These are phyloP conservation scores for Liodrosophila aerea DNA, from an alignment of 2,888 invertebrate genomes.

Conservation along the genomic window DNA sequence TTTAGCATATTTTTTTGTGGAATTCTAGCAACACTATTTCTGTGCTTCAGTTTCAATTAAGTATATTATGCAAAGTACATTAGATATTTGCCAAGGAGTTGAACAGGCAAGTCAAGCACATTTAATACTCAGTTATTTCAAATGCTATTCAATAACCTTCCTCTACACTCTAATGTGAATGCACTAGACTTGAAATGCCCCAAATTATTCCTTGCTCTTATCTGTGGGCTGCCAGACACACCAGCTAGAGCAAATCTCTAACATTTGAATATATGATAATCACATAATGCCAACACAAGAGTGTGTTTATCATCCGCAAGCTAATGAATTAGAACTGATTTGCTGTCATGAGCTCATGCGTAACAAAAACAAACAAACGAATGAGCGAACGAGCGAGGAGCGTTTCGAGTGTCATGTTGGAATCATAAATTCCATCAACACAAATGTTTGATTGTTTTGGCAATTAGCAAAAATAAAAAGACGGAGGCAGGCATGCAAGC, in stretches of 20 bases:
- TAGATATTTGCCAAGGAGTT: too few species aligned
- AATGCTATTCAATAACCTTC: too few species aligned
- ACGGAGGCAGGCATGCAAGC: conserved; percentile 31
- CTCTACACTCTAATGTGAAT: too few species aligned
- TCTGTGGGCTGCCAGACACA: too few species aligned
- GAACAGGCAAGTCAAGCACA: too few species aligned
- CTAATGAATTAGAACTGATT: conserved; percentile 16
- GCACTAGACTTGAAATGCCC: too few species aligned
- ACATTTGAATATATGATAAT: conserved; percentile 3
- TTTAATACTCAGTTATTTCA: too few species aligned
- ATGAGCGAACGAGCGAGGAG: neutral
- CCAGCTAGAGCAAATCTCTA: neutral
- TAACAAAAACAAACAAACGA: neutral
- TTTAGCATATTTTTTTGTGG: too few species aligned
- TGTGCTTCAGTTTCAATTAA: too few species aligned
- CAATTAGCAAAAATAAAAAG: conserved; percentile 36
- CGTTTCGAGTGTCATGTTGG: neutral
- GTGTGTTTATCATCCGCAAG: neutral
- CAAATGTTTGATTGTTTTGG: conserved; percentile 34
- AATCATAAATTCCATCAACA: conserved; percentile 11
- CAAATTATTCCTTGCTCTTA: too few species aligned
- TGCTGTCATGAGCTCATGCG: conserved; percentile 11
- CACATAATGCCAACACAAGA: conserved; percentile 6
- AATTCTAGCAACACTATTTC: too few species aligned
- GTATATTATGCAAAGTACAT: too few species aligned